These are phyloP conservation scores for Hapalemur alaotrensis DNA, from an alignment of 2,797 vertebrate species.

Conservation along the genomic window DNA sequence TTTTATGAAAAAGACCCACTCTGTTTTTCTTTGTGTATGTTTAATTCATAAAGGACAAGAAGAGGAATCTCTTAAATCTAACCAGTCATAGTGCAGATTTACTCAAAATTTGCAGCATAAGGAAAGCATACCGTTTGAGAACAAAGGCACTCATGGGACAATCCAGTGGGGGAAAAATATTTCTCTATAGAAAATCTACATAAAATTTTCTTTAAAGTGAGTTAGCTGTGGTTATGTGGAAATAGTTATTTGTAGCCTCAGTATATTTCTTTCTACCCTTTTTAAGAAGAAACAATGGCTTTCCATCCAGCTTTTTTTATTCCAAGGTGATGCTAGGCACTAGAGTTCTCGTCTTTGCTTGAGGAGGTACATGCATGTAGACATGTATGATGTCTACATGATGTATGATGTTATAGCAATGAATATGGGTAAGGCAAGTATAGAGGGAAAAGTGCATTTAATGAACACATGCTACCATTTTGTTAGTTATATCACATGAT, in stretches of 20 bases:
- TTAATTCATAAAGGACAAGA: slow-evolving; percentile 17
- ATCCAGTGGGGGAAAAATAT: neutral
- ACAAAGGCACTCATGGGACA: slow-evolving; percentile 39
- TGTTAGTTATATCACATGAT: neutral
- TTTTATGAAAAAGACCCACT: neutral
- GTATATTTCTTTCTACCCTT: neutral
- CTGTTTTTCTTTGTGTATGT: neutral
- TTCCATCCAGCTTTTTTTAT: slow-evolving; percentile 33
- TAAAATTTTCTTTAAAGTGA: neutral
- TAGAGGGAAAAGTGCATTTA: neutral
- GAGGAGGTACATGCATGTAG: neutral
- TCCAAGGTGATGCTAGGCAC: slow-evolving; percentile 29
- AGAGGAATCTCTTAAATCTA: slow-evolving; percentile 14
- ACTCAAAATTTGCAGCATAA: slow-evolving; percentile 38
- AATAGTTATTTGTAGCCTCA: neutral
- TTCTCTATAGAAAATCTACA: slow-evolving; percentile 23
- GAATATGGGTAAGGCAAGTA: neutral
- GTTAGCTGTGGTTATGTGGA: neutral
- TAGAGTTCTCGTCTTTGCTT: neutral
- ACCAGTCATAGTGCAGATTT: neutral
- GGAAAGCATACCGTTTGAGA: slow-evolving; percentile 21
- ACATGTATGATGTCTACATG: neutral
- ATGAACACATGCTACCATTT: neutral
- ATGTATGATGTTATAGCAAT: neutral
- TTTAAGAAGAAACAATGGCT: neutral